Base-by-base conservation (phyloP, 1,140 invertebrate species). In the Drosophila repleta region DNA sequence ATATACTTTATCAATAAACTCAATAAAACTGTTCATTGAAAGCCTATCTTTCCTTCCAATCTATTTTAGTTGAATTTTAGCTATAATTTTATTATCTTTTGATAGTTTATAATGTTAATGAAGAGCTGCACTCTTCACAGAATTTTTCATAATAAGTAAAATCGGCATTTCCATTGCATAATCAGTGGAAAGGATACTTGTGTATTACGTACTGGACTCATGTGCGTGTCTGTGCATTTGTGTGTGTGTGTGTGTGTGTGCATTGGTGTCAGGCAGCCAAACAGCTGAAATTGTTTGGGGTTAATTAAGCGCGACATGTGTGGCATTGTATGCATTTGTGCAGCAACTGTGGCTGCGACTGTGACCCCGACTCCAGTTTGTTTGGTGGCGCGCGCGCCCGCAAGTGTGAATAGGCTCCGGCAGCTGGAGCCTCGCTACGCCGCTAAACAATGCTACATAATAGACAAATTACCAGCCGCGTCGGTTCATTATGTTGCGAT, bases 241-340 rank as follows among this genome's bases (percentile, higher is more conserved):
- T 37, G 37, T 58, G 53, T 48, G 18, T 51, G 61, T 43, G 68
- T 46, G 39, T 58, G 45, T 24, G 35, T 55, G 43, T 56, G 37
- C 21, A 37, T 26, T 32, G 20, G 17, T 26, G 55, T 52, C 39
- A 70, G 52, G 61, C 67, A 61, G 37, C 21, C 57, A 41, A 61
- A 48, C 37, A 57, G 74, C 76, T 73, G 79, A 79, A 83, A 88
- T 88, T 88, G 83, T 88, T 88, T 81, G 83, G 84, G 83, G 83
- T 88, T 88, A 88, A 88, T 88, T 88, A 88, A 88, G 87, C 83
- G 87, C 83, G 83, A 88, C 83, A 88, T 88, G 73, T 88, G 83
- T 88, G 83, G 83, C 83, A 88, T 87, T 72, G 83, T 76, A 62
- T 88, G 83, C 72, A 88, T 88, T 79, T 82, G 79, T 76, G 65